Base-by-base conservation (phyloP, 2,113 vertebrate species). In the Serilophus lunatus region DNA sequence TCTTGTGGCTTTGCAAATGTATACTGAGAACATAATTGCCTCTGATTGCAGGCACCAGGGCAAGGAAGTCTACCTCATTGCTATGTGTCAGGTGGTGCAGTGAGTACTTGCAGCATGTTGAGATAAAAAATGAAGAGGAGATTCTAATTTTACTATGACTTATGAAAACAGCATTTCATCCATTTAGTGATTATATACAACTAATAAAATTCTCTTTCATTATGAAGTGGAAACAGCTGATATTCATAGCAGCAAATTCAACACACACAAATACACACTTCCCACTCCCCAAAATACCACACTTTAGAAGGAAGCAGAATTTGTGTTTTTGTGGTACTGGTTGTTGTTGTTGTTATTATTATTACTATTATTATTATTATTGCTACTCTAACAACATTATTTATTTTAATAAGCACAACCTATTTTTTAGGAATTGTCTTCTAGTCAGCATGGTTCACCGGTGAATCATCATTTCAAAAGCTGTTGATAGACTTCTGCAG, bases 261-360 rank as follows among this genome's bases (percentile, higher is more conserved):
- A 44, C 22, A 53, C 15, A 64, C 3, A 9, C 1, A 68, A 2
- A 29, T 10, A 65, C 1, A 17, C 2, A 4, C 6, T 25, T 5
- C 16, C 4, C 2, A 16, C 6, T 5, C 12, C 9, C 2, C 0
- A 81, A 83, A 78, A 22, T 25, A 74, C 10, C 45, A 22, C 25
- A 61, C 13, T 50, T 88, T 7, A 82, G 40, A 78, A 57, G 26
- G 20, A 89, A 87, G 31, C 8, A 65, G 18, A 40, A 84, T 59
- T 84, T 50, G 29, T 60, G n/a, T 29, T 68, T 53, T 47, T 12
- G 24, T 75, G 38, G 12, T 25, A 23, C 18, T 26, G 26, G 9
- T 25, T 29, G 4, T 13, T 28, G 6, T 17, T 57, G 7, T 50
- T 33, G 2, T 12, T 68, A 18, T 68, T 68, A 17, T 47, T 68